Percentiles rank a stretch among this genome's conserved stretches.
Conservation (phyloP, 2,888 invertebrate species). For the Plebejus anna region DNA sequence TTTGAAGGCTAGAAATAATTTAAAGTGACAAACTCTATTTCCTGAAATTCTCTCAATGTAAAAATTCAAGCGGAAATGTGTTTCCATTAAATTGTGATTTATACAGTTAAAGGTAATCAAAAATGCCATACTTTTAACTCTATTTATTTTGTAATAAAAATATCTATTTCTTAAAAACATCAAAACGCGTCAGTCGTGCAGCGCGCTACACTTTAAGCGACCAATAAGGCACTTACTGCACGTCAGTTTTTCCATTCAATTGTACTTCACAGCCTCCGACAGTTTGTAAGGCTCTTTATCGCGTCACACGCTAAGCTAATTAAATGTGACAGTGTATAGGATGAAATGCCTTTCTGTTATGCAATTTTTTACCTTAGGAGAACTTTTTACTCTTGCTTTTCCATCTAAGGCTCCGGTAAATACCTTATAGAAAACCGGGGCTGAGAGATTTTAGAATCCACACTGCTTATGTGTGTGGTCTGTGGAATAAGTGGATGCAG, state of each 20-base stretch:
- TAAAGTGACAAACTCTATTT: no score
- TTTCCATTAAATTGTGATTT: no score
- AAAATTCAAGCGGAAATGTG: no score
- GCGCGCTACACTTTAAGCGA: background rate
- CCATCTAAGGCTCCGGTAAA: background rate
- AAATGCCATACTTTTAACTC: no score
- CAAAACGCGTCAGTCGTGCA: background rate
- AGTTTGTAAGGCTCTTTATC: slow-evolving; percentile 24
- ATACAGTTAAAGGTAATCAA: no score
- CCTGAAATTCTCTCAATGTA: no score
- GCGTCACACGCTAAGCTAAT: slow-evolving; percentile 13
- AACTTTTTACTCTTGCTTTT: background rate
- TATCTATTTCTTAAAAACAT: background rate
- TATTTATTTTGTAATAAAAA: no score
- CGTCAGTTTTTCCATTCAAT: slow-evolving; percentile 31
- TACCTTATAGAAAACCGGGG: background rate
- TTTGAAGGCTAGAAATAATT: no score
- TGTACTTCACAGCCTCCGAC: slow-evolving; percentile 13
- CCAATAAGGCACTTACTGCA: slow-evolving; percentile 31
- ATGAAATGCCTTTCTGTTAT: background rate
- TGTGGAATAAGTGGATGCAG: no score
- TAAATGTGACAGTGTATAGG: slow-evolving; percentile 12
- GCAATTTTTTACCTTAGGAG: background rate
- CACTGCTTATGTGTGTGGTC: background rate
- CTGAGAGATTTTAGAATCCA: background rate